Base-by-base conservation (phyloP, 92 coral and sea anemone genomes). In the Phenganax subtilis region DNA sequence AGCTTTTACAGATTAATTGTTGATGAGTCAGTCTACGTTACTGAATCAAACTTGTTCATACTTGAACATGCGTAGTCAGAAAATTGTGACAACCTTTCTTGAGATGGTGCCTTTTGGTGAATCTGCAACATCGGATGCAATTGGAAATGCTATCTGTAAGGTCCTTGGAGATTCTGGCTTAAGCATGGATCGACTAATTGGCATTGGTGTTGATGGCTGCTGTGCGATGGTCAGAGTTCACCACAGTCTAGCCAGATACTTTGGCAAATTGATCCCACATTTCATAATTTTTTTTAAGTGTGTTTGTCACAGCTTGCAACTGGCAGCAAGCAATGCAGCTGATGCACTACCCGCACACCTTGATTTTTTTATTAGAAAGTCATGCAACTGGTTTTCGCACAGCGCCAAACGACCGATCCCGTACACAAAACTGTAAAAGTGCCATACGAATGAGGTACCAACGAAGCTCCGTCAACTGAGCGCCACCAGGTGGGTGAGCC, bases 241-340 rank as follows among this genome's bases (percentile, higher is more conserved):
- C 27, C 75, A 70, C 75, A 70, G 75, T 29, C 75, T 70, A 52
- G 75, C 75, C 75, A 70, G 47, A 70, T 70, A 70, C 75, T 70
- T 70, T 29, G 47, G 75, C 55, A 9, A 29, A 70, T 70, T 70
- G 75, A 51, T 70, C 17, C 75, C 75, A 29, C 75, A 70, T n/a
- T 17, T 70, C 44, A n/a, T 70, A 7, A 70, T n/a, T 70, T 51
- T 70, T 70, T n/a, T n/a, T n/a, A 70, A 70, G 75, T 30, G 75
- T 70, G 75, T 70, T 70, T 70, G 75, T 70, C 75, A 70, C 75
- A 70, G 75, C 75, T 51, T 70, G 75, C 75, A 70, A 70, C 75
- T 70, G 75, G 75, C 75, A 52, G 75, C 52, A 51, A 70, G 75
- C 75, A 70, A 70, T 44, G 75, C 75, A 70, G 44, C 75, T 70